These are phyloP conservation scores for Protosalanx chinensis DNA, from an alignment of 2,797 vertebrate genomes.

Conservation along the genomic window DNA sequence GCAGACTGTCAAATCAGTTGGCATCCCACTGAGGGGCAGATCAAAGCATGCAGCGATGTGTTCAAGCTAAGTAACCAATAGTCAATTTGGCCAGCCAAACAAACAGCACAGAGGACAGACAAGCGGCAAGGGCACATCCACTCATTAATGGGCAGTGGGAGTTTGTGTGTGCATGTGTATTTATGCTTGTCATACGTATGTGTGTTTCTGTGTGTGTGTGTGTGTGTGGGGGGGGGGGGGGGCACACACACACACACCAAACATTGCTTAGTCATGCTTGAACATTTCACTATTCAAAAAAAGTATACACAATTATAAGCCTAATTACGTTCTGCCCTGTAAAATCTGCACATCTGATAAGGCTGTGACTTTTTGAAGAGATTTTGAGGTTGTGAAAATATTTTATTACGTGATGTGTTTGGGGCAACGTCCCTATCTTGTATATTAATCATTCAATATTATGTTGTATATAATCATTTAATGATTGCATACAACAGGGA, in stretches of 20 bases:
- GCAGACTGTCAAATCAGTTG: slow-evolving; percentile 24
- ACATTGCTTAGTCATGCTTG: slow-evolving; percentile 42
- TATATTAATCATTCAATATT: not conserved
- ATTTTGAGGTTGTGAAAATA: no score
- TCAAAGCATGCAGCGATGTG: slow-evolving; percentile 30
- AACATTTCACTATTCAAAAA: slow-evolving; percentile 36
- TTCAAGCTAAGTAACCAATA: slow-evolving; percentile 41
- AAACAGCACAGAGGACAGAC: slow-evolving; percentile 18
- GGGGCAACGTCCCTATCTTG: not conserved
- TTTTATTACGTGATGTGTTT: not conserved
- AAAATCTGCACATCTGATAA: not conserved
- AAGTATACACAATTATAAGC: slow-evolving; percentile 34
- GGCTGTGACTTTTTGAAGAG: not conserved
- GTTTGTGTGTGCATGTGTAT: slow-evolving; percentile 3
- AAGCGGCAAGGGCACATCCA: slow-evolving; percentile 44
- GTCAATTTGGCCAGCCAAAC: slow-evolving; percentile 36
- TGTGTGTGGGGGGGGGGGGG: not conserved
- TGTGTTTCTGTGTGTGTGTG: not conserved
- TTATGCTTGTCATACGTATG: not conserved
- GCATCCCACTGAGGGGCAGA: slow-evolving; percentile 32
- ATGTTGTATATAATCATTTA: not conserved
- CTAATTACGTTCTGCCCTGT: not conserved
- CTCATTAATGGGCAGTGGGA: slow-evolving; percentile 45
- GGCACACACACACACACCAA: slow-evolving; percentile 8
- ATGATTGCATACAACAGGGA: not conserved